Evolutionary conservation across 2,113 vertebrate genomes (phyloP).

Genomic region (Tor tambroides): DNA sequence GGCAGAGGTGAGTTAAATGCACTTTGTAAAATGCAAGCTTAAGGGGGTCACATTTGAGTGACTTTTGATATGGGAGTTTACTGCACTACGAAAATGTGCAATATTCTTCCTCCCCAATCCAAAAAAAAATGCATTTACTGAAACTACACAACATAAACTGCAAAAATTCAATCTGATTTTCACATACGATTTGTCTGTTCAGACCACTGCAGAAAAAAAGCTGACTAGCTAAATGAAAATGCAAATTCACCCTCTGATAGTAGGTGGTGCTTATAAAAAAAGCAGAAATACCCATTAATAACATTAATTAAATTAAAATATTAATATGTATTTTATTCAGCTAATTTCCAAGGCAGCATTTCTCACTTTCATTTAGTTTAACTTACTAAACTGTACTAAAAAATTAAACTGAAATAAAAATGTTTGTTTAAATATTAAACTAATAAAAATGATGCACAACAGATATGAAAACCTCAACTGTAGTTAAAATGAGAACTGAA

Average conservation of each 20-base stretch:
- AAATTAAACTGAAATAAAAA: not conserved
- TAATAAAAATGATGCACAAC: too few species aligned
- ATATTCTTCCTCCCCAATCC: not conserved
- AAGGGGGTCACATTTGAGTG: not conserved
- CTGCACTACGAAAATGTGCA: not conserved
- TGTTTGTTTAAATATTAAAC: too few species aligned
- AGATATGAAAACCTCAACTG: not conserved
- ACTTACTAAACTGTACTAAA: not conserved
- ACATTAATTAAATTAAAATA: not conserved
- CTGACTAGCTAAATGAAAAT: not conserved
- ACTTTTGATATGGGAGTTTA: not conserved
- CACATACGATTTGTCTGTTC: too few species aligned
- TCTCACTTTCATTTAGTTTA: not conserved
- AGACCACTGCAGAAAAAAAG: not conserved
- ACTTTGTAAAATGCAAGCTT: not conserved
- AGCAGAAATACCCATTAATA: not conserved
- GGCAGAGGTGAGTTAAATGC: conserved; percentile 83
- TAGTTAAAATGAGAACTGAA: not conserved
- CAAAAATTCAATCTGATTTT: too few species aligned
- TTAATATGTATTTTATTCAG: not conserved
- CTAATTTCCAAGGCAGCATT: not conserved
- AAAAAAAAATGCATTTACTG: not conserved
- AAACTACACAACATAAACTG: not conserved
- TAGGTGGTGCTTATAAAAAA: too few species aligned
- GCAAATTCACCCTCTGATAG: not conserved